These are phyloP conservation scores for Parus major DNA, from an alignment of 2,113 vertebrate species.

Conservation along the genomic window DNA sequence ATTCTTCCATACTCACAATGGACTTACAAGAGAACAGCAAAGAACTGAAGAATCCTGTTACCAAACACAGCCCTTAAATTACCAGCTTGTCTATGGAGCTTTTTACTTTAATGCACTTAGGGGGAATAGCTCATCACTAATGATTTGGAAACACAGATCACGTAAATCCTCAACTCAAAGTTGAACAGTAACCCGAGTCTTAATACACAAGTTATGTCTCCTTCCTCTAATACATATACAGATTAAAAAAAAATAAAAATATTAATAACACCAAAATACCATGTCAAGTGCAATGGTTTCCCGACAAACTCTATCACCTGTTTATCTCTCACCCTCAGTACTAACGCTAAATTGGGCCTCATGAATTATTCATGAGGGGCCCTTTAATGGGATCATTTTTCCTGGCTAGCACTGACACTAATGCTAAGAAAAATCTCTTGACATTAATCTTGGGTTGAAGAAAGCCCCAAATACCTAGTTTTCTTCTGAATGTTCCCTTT, in stretches of 20 bases:
- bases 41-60: constrained; percentile 26
- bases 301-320: constrained; percentile 74
- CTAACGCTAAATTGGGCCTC: constrained; percentile 70
- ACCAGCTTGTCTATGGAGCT: neutral
- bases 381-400: constrained; percentile 80
- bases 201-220: neutral
- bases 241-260: neutral
- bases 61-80: constrained; percentile 39
- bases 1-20: constrained; percentile 31
- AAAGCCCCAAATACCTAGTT: constrained; percentile 72
- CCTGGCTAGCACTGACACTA: constrained; percentile 74
- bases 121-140: constrained; percentile 52
- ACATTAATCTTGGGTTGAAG: constrained; percentile 76
- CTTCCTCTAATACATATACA: neutral
- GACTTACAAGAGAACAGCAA: constrained; percentile 13
- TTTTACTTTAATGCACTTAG: constrained; percentile 43
- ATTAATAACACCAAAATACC: constrained; percentile 41
- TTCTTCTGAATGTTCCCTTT: constrained; percentile 55
- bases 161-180: neutral
- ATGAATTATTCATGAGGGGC: constrained; percentile 76
- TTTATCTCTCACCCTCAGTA: constrained; percentile 67
- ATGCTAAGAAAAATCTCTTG: constrained; percentile 77
- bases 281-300: constrained; percentile 29
- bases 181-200: neutral
- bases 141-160: constrained; percentile 25